A percentile compares a stretch with the other conserved stretches of the same genome.
Evolutionary conservation across 2,113 vertebrate genomes (phyloP).

Genomic region (Corynorhinus townsendii): DNA sequence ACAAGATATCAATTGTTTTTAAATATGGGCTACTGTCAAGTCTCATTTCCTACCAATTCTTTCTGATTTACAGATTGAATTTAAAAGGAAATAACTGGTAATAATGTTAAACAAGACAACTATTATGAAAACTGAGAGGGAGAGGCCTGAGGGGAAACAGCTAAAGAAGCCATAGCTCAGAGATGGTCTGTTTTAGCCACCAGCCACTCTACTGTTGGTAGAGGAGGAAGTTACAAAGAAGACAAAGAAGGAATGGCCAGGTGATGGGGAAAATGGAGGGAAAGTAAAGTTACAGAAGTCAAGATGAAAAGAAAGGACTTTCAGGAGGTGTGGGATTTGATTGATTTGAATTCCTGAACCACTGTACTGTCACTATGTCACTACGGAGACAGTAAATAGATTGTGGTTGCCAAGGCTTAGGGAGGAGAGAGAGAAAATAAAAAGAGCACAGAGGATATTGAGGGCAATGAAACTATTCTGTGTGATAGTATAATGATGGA

Average conservation of each 20-base stretch:
- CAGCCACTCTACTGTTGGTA: background rate
- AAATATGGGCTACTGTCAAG: background rate
- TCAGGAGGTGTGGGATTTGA: background rate
- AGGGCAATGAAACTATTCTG: background rate
- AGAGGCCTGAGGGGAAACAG: background rate
- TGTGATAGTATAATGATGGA: background rate
- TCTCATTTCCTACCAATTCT: background rate
- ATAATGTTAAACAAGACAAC: background rate
- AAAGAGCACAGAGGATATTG: background rate
- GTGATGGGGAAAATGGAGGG: too few species aligned
- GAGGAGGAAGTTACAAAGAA: too few species aligned
- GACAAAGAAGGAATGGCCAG: too few species aligned
- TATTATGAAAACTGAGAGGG: background rate
- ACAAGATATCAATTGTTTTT: slow-evolving; percentile 13
- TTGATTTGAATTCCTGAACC: background rate
- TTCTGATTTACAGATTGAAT: background rate
- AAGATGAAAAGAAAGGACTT: too few species aligned
- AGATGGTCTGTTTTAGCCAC: background rate
- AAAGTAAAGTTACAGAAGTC: too few species aligned
- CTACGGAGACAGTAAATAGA: background rate
- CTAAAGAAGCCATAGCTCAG: background rate
- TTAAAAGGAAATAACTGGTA: slow-evolving; percentile 9
- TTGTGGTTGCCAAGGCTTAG: background rate
- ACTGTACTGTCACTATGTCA: background rate
- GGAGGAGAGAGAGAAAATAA: background rate